Base-by-base conservation (phyloP, 2,113 vertebrate genomes). In the Urocolius indicus region DNA sequence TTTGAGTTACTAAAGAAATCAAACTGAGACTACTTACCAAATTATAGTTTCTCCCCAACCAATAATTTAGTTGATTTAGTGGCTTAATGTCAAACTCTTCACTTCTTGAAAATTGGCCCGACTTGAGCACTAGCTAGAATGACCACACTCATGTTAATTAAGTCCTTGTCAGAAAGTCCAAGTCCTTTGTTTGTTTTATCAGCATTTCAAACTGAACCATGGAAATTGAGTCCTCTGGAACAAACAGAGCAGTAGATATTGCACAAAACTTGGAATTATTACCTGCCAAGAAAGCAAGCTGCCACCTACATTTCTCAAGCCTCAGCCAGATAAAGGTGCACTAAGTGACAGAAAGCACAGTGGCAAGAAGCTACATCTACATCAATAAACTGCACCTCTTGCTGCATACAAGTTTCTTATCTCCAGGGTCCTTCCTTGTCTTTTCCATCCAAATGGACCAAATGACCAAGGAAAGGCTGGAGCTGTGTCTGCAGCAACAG, bases 61-160 rank as follows among this genome's bases (percentile, higher is more conserved):
- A 90, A 63, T 89, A 94, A 96, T 95, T 94, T 58, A 86, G 78
- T 79, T 92, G 85, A 93, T 82, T 94, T 82, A 92, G 67, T 89
- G 80, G 73, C 76, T 94, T 81, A 77, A 81, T 66, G 77, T 78
- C 29, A 12, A 57, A 58, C 90, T 97, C 94, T 52, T 74, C 41
- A 80, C 69, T 83, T 87, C 82, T 68, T 59, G 86, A 94, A 97
- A 98, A 96, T 16, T 80, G 87, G 61, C 78, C 71, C 13, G 51
- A 85, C 83, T 95, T 55, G 54, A 94, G 41, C 52, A 78, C 29
- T 68, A 90, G 73, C 72, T 36, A 23, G 41, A 83, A 83, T 55
- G 94, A 94, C 93, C 94, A 95, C 82, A 92, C 81, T 96, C 88
- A 5, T 63, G 79, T 87, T 96, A 95, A 97, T 95, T 95, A 97